phyloP scores from a whole-genome alignment of 2,113 vertebrate species.

The Pimephales promelas region DNA sequence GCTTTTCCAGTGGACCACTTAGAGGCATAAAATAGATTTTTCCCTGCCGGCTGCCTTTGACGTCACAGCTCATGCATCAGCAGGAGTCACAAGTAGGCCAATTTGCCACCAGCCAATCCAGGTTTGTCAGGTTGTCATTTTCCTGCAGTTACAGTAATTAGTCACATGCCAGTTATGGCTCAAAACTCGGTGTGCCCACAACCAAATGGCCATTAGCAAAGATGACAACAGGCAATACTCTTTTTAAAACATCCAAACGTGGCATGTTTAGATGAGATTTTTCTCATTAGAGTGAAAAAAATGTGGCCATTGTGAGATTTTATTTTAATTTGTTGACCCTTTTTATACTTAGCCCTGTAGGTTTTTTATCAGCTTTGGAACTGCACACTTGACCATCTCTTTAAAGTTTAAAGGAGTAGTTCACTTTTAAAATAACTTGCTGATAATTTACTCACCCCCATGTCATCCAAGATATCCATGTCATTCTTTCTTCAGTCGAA shows the following conservation, averaged over 20 bases:
- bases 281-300: background rate
- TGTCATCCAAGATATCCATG: too few species aligned
- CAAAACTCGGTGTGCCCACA: background rate
- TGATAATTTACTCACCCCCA: too few species aligned
- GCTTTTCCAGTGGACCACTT: background rate
- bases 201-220: background rate
- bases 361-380: too few species aligned
- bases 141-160: slow-evolving; percentile 1
- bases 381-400: too few species aligned
- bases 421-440: too few species aligned
- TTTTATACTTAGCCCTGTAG: background rate
- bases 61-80: background rate
- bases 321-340: background rate
- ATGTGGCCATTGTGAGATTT: background rate
- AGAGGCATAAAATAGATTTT: slow-evolving; percentile 19
- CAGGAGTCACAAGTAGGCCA: background rate
- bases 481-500: too few species aligned
- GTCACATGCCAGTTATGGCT: background rate
- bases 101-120: background rate
- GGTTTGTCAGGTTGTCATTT: slow-evolving; percentile 5
- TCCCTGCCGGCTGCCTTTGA: background rate
- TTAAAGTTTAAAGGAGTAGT: too few species aligned
- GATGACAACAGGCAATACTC: background rate
- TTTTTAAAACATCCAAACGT: background rate
- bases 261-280: background rate